Evolutionary conservation across 2,113 vertebrate genomes (phyloP).

Genomic region (Ramphastos sulfuratus): DNA sequence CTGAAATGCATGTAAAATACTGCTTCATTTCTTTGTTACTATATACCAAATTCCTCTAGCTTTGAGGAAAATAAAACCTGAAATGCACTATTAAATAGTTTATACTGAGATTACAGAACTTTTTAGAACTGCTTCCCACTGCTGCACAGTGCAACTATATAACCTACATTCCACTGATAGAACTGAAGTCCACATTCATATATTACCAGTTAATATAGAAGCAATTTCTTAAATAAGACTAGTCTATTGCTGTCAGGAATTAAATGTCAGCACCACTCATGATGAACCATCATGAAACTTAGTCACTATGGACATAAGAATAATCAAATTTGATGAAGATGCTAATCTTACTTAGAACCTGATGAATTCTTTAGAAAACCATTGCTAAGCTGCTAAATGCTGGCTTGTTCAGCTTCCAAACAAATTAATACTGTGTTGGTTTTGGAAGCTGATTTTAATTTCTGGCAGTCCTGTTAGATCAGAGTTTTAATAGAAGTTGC

Average conservation of each 20-base stretch:
- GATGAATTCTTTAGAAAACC: not conserved
- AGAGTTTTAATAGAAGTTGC: not conserved
- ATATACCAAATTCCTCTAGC: not conserved
- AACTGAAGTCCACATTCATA: not conserved
- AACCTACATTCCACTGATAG: not conserved
- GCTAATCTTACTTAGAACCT: not conserved
- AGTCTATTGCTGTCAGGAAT: not conserved
- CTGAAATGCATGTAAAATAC: not conserved
- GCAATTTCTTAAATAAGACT: not conserved
- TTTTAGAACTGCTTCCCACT: not conserved
- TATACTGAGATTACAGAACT: not conserved
- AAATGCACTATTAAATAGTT: not conserved
- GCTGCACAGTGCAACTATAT: not conserved
- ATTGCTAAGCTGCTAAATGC: not conserved
- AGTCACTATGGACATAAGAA: not conserved
- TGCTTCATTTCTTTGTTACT: not conserved
- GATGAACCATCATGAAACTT: not conserved
- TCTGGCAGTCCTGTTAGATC: not conserved
- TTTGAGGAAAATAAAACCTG: not conserved
- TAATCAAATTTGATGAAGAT: not conserved
- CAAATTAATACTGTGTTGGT: not conserved
- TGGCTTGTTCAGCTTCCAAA: not conserved
- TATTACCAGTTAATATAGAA: not conserved
- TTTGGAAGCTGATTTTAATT: not conserved
- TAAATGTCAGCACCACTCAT: not conserved